These are phyloP conservation scores for Cinara cedri DNA, from an alignment of 2,888 invertebrate species.

Conservation along the genomic window DNA sequence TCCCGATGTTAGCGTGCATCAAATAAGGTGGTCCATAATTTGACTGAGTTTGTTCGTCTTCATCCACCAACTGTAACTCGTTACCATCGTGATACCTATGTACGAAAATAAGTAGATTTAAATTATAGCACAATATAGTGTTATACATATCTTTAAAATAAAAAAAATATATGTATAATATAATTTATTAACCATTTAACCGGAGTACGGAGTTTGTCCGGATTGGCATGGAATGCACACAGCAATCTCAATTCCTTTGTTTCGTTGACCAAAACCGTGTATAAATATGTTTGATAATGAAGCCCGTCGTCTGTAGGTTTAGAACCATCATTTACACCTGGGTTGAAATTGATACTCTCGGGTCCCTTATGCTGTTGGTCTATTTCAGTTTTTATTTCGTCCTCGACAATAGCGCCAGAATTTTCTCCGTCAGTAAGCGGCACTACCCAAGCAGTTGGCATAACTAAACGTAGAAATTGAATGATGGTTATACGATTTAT, in stretches of 20 bases:
- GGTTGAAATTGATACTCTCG: not conserved
- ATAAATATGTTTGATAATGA: constrained; percentile 24
- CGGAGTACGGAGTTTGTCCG: constrained; percentile 43
- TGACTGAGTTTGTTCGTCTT: not conserved
- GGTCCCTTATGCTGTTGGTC: constrained; percentile 19
- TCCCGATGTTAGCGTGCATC: not conserved
- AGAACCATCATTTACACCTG: not conserved
- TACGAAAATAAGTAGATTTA: not conserved
- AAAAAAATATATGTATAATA: not conserved
- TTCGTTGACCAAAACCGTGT: constrained; percentile 41
- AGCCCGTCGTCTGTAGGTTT: constrained; percentile 1
- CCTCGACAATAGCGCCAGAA: constrained; percentile 37
- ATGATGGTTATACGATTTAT: not conserved
- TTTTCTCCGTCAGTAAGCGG: constrained; percentile 26
- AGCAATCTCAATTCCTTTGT: constrained; percentile 22
- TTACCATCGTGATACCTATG: constrained; percentile 37
- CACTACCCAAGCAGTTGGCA: constrained; percentile 40
- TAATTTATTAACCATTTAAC: constrained; percentile 45
- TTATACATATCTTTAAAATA: too few relatives aligned
- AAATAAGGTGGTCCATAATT: not conserved
- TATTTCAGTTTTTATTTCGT: constrained; percentile 19
- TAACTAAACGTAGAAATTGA: constrained; percentile 8
- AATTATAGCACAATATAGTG: too few relatives aligned
- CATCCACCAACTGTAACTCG: constrained; percentile 37
- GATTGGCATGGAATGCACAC: constrained; percentile 42